Base-by-base conservation (phyloP, 2,113 vertebrate species). In the Boleophthalmus pectinirostris region DNA sequence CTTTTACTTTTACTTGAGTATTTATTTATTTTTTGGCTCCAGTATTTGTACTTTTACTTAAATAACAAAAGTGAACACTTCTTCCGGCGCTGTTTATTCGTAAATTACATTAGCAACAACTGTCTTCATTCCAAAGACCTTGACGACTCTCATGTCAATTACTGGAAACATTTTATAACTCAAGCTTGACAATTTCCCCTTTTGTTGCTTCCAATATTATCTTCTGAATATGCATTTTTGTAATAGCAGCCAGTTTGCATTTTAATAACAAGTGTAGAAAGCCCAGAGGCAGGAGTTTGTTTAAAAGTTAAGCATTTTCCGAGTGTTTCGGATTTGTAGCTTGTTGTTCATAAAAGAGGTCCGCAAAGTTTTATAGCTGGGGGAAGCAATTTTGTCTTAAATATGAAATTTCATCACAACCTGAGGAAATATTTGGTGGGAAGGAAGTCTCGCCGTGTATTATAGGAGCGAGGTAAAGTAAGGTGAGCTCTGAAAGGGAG, bases 311-410 rank as follows among this genome's bases (percentile, higher is more conserved):
- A 38, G 33, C 18, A 9, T 64, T 64, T 64, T 12, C 61, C 0
- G 61, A 15, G 5, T 43, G 61, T 64, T 33, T 64, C 2, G 8
- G 18, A 1, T 64, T 35, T 18, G 51, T 16, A 14, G 58, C 61
- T 38, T 43, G 61, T 64, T 61, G 58, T 64, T 64, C 29, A 64
- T 38, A 43, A n/a, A 38, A 38, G 38, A 38, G 61, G 61, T 64
- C 61, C 38, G 61, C 61, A 63, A 35, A 63, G 60, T 63, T 29
- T 63, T 35, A 63, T 16, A 38, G 61, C 33, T 38, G 1, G 61
- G n/a, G 29, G 33, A 64, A 38, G 61, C 33, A 43, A 64, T 38
- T 64, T 38, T 64, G 29, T 64, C 61, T 25, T 61, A 33, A 61
- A 61, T 33, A 61, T 61, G 18, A 61, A 29, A 61, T 33, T 33